phyloP scores from a whole-genome alignment of 2,113 vertebrate genomes.

The Oostethus manadensis region DNA sequence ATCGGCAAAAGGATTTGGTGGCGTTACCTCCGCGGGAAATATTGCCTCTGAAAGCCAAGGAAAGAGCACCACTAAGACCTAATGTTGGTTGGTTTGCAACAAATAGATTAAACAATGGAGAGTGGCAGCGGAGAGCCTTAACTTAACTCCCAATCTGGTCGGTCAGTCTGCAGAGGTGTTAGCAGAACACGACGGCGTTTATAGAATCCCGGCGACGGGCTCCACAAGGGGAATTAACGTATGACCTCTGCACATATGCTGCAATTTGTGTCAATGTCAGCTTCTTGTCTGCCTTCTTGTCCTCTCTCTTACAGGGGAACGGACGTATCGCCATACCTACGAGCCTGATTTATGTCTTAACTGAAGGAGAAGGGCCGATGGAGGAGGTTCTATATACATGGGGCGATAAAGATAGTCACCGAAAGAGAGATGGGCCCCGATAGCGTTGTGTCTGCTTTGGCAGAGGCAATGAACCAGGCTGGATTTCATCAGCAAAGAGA shows the following conservation, averaged over 20 bases:
- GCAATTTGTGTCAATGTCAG: slow-evolving; percentile 20
- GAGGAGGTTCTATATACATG: neutral
- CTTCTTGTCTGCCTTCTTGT: slow-evolving; percentile 25
- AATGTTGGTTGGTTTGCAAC: slow-evolving; percentile 10
- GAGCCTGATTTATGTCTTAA: slow-evolving; percentile 3
- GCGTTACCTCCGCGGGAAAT: slow-evolving; percentile 8
- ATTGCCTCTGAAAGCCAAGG: neutral
- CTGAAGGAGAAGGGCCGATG: slow-evolving; percentile 1
- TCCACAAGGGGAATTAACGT: slow-evolving; percentile 15
- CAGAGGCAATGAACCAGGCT: slow-evolving; percentile 27
- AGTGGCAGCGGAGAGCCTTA: slow-evolving; percentile 23
- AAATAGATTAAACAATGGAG: slow-evolving; percentile 34
- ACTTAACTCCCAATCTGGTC: slow-evolving; percentile 17
- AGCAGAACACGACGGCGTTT: slow-evolving; percentile 31
- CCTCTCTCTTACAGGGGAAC: slow-evolving; percentile 11
- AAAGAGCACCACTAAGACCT: slow-evolving; percentile 4
- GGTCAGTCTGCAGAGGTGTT: slow-evolving; percentile 10
- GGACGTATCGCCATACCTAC: slow-evolving; percentile 11
- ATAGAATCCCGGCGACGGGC: slow-evolving; percentile 16
- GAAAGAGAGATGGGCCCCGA: slow-evolving; percentile 10
- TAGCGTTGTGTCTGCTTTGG: slow-evolving; percentile 23
- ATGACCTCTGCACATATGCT: slow-evolving; percentile 20
- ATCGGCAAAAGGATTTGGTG: slow-evolving; percentile 4
- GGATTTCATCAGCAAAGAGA: slow-evolving; percentile 34
- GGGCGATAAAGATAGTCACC: slow-evolving; percentile 20